These are phyloP conservation scores for Saxidomus purpurata DNA, from an alignment of 1,140 invertebrate genomes.

Conservation along the genomic window DNA sequence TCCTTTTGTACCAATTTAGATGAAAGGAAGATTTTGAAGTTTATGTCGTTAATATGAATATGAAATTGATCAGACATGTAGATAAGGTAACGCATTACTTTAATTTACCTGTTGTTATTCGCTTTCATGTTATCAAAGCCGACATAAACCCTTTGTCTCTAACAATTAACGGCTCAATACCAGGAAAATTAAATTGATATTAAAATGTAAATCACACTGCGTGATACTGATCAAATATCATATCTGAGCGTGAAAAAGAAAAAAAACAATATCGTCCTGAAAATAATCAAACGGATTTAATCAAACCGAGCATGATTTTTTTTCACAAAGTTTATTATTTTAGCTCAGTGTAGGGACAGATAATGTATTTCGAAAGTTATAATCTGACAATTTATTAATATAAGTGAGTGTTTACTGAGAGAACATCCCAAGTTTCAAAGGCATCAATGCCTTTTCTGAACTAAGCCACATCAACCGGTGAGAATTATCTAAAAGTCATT, in stretches of 20 bases:
- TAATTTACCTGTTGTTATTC: conserved; percentile 46
- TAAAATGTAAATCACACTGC: conserved; percentile 52
- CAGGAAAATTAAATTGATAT: conserved; percentile 46
- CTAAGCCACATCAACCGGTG: background rate
- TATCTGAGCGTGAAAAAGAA: background rate
- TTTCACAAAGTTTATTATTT: background rate
- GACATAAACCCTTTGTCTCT: conserved; percentile 49
- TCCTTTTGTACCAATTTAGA: conserved; percentile 28
- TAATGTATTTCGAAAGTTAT: background rate
- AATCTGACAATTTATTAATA: background rate
- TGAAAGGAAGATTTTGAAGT: conserved; percentile 41
- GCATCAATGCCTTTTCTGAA: background rate
- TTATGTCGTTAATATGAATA: conserved; percentile 38
- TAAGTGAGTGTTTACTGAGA: background rate
- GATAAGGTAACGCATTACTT: conserved; percentile 49
- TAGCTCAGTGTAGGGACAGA: background rate
- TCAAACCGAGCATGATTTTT: background rate
- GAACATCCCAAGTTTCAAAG: background rate
- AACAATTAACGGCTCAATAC: conserved; percentile 37
- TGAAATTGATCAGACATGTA: conserved; percentile 18
- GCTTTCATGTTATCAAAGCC: conserved; percentile 22
- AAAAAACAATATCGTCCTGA: background rate
- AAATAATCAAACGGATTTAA: conserved; percentile 23
- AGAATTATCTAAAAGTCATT: background rate
- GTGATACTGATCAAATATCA: conserved; percentile 24